Conservation (phyloP, 1,140 invertebrate genomes). For the Drosophila tristis region DNA sequence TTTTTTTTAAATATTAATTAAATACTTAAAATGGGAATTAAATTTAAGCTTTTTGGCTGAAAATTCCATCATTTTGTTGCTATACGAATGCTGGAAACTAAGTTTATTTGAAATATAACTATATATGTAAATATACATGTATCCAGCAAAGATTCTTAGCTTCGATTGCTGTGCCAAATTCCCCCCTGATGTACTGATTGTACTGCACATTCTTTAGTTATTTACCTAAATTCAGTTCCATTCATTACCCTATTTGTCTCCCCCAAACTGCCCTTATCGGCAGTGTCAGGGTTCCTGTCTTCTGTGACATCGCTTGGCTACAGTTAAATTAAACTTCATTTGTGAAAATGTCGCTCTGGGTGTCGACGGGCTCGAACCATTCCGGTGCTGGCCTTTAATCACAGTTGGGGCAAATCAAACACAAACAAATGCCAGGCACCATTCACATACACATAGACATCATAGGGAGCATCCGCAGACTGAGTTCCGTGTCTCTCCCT, state of each 20-base stretch:
- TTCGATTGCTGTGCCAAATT: no score
- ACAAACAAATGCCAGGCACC: constrained; percentile 66
- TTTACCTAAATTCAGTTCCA: not conserved
- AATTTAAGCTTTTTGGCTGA: not conserved
- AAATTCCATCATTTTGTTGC: not conserved
- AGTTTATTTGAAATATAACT: no score
- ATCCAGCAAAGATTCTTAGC: not conserved
- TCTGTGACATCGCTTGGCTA: constrained; percentile 12
- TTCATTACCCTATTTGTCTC: no score
- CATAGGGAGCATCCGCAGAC: not conserved
- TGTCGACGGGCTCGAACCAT: constrained; percentile 7
- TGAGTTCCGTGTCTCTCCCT: not conserved
- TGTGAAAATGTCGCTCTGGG: constrained; percentile 6
- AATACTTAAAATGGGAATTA: no score
- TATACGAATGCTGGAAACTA: no score
- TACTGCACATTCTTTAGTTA: no score
- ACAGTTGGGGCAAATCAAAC: constrained; percentile 74
- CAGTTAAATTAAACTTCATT: constrained; percentile 65
- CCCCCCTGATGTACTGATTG: no score
- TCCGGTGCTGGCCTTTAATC: constrained; percentile 62
- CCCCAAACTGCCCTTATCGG: no score
- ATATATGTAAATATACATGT: no score
- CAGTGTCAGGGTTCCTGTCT: not conserved
- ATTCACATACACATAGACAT: not conserved
- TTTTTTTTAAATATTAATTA: no score